phyloP scores from a whole-genome alignment of 2,888 invertebrate genomes.

The Cephus runcator region DNA sequence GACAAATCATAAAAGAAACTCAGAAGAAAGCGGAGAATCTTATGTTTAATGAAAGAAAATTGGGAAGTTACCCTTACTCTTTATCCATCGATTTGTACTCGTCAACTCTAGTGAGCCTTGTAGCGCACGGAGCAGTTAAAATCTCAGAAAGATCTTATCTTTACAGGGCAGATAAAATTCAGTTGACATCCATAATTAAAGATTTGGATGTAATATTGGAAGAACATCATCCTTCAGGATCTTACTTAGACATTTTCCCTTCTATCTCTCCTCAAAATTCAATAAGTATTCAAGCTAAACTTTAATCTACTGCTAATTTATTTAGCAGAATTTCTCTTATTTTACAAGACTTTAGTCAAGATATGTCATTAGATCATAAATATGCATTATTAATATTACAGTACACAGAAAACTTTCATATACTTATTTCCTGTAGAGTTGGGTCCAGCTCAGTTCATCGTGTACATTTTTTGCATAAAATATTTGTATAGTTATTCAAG shows the following conservation, averaged over 20 bases:
- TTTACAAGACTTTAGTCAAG: too few species aligned
- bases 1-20: slow-evolving; percentile 68
- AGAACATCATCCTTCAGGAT: slow-evolving; percentile 40
- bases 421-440: neutral
- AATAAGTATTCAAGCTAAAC: slow-evolving; percentile 50
- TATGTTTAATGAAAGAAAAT: slow-evolving; percentile 48
- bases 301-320: slow-evolving; percentile 32
- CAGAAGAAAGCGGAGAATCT: slow-evolving; percentile 72
- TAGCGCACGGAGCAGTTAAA: slow-evolving; percentile 40
- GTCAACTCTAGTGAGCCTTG: slow-evolving; percentile 49
- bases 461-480: neutral
- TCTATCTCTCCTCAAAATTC: slow-evolving; percentile 34
- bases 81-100: slow-evolving; percentile 74
- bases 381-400: neutral
- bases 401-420: neutral
- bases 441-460: neutral
- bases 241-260: slow-evolving; percentile 43
- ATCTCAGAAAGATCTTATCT: slow-evolving; percentile 27
- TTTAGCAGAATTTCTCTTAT: neutral
- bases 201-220: slow-evolving; percentile 45
- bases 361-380: neutral
- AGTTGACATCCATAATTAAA: slow-evolving; percentile 36
- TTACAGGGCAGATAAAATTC: slow-evolving; percentile 43
- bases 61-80: slow-evolving; percentile 74
- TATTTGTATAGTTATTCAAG: neutral